Percentiles rank a stretch among this genome's conserved stretches.
Conservation (phyloP, 2,113 vertebrate genomes). For the Petroica traversi region DNA sequence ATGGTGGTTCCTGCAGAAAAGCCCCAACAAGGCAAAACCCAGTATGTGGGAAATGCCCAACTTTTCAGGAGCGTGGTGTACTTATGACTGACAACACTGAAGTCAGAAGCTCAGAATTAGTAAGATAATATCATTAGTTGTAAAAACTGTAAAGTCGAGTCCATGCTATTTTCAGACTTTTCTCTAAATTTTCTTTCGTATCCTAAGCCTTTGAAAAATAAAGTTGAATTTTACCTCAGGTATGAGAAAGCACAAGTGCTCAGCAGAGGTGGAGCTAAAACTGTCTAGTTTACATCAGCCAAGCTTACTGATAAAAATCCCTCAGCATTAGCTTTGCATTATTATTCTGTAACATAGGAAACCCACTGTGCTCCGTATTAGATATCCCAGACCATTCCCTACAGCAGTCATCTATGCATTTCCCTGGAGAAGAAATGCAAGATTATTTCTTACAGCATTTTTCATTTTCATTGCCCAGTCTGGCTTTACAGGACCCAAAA, state of each 20-base stretch:
- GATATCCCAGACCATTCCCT: neutral
- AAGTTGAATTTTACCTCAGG: neutral
- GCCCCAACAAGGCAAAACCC: neutral
- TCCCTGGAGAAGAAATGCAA: constrained; percentile 11
- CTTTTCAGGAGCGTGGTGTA: neutral
- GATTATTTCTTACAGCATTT: neutral
- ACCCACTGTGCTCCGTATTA: neutral
- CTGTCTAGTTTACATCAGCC: neutral
- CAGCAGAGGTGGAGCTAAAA: neutral
- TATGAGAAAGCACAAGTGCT: neutral
- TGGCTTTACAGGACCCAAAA: constrained; percentile 7
- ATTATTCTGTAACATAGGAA: neutral
- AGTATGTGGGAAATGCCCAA: fast-evolving
- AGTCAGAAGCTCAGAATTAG: neutral
- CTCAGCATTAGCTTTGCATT: neutral
- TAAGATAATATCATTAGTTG: neutral
- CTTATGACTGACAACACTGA: neutral
- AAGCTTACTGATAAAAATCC: neutral
- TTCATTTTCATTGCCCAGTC: constrained; percentile 30
- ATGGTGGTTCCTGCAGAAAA: neutral
- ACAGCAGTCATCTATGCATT: neutral
- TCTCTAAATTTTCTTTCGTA: neutral
- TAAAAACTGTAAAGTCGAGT: neutral
- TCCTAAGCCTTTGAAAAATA: neutral
- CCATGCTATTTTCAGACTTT: neutral